Evolutionary conservation across 2,888 invertebrate species (phyloP).

Genomic region (Hirtodrosophila confusa): DNA sequence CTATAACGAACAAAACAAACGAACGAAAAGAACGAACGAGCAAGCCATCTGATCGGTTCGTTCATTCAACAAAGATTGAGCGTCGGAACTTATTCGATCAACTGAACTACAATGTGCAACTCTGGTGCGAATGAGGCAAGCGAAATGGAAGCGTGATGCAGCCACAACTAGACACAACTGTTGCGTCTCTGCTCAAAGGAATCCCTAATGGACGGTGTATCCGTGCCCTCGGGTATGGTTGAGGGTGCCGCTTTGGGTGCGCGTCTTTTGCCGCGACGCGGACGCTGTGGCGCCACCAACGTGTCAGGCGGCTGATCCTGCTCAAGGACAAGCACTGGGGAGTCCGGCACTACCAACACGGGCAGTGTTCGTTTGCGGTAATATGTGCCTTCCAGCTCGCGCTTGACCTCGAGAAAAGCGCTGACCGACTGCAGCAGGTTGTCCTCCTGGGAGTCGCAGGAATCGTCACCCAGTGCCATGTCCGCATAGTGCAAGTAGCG

Average conservation of each 20-base stretch:
- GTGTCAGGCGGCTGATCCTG: not conserved
- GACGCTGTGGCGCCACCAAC: constrained; percentile 19
- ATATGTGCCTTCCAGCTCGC: constrained; percentile 74
- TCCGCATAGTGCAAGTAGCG: constrained; percentile 81
- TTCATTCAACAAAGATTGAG: no score
- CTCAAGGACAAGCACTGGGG: not conserved
- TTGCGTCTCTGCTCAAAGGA: constrained; percentile 46
- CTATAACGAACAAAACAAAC: no score
- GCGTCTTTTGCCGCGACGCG: constrained; percentile 52
- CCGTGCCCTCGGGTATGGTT: constrained; percentile 70
- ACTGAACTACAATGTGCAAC: not conserved
- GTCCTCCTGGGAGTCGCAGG: constrained; percentile 75
- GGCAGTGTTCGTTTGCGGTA: constrained; percentile 50
- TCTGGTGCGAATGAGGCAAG: constrained; percentile 29
- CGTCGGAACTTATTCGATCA: no score
- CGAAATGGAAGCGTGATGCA: constrained; percentile 31
- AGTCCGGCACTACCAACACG: constrained; percentile 20
- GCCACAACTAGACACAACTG: constrained; percentile 41
- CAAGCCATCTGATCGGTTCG: no score
- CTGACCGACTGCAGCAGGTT: constrained; percentile 81
- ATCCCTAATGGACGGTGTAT: constrained; percentile 37
- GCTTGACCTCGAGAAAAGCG: constrained; percentile 82
- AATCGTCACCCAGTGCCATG: constrained; percentile 78
- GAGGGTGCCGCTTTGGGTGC: constrained; percentile 67
- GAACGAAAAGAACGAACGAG: no score